Conservation (phyloP, 2,113 vertebrate species). For the Chloebia gouldiae region DNA sequence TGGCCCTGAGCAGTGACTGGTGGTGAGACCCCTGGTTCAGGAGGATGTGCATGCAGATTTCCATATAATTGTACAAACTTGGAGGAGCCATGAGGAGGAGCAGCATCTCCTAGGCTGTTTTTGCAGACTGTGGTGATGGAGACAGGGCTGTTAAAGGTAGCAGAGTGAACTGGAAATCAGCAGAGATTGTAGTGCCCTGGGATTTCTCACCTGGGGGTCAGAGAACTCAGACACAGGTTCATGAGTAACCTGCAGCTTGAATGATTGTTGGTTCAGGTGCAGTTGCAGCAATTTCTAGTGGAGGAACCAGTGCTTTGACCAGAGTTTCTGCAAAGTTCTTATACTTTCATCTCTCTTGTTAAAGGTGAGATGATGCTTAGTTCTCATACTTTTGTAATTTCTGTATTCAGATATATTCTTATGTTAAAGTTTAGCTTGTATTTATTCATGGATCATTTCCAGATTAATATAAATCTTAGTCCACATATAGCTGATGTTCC, state of each 20-base stretch:
- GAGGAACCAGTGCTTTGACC: background rate
- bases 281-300: background rate
- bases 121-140: background rate
- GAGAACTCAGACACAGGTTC: background rate
- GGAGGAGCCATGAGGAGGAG: background rate
- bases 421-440: background rate
- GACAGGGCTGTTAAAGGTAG: background rate
- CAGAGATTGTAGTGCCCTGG: background rate
- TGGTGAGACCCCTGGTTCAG: background rate
- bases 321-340: background rate
- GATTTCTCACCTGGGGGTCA: background rate
- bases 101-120: background rate
- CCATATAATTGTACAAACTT: background rate
- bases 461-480: background rate
- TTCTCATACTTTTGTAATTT: background rate
- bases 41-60: background rate
- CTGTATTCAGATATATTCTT: background rate
- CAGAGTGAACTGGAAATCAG: background rate
- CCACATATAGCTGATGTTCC: accelerated
- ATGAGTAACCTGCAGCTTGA: background rate
- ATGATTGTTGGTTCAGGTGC: no score
- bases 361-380: background rate
- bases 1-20: background rate
- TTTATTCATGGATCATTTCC: background rate
- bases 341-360: background rate